Conservation (phyloP, 2,888 invertebrate genomes). For the Steinernema hermaphroditum region DNA sequence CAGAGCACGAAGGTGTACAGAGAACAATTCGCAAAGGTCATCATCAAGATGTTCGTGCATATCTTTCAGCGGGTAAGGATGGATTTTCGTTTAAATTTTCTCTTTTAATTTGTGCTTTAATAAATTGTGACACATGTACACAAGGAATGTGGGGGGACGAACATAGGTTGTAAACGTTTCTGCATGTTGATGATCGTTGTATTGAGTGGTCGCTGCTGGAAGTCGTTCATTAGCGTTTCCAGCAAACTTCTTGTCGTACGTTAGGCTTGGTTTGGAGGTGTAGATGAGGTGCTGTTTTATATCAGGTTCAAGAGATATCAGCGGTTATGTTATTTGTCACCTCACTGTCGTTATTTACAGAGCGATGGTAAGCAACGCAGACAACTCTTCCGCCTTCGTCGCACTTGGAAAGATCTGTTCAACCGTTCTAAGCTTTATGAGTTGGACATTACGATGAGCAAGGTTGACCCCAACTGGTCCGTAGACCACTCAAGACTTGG, state of each 20-base stretch:
- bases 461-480: constrained; percentile 89
- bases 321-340: no score
- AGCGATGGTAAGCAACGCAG: constrained; percentile 89
- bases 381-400: constrained; percentile 89
- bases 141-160: no score
- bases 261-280: no score
- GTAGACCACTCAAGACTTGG: constrained; percentile 72
- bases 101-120: constrained; percentile 7
- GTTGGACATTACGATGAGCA: constrained; percentile 82
- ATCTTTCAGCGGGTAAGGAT: constrained; percentile 86
- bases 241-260: no score
- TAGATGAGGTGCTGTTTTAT: no score
- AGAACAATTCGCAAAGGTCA: constrained; percentile 85
- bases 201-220: no score
- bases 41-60: constrained; percentile 87
- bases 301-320: no score
- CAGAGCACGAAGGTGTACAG: constrained; percentile 78
- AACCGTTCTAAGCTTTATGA: constrained; percentile 83
- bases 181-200: no score
- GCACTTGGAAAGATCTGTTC: constrained; percentile 90
- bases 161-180: no score
- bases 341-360: constrained; percentile 50
- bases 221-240: no score
- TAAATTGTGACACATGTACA: constrained; percentile 15
- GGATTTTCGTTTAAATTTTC: not conserved